phyloP scores from a whole-genome alignment of 2,113 vertebrate genomes.

The Brachyhypopomus gauderio region DNA sequence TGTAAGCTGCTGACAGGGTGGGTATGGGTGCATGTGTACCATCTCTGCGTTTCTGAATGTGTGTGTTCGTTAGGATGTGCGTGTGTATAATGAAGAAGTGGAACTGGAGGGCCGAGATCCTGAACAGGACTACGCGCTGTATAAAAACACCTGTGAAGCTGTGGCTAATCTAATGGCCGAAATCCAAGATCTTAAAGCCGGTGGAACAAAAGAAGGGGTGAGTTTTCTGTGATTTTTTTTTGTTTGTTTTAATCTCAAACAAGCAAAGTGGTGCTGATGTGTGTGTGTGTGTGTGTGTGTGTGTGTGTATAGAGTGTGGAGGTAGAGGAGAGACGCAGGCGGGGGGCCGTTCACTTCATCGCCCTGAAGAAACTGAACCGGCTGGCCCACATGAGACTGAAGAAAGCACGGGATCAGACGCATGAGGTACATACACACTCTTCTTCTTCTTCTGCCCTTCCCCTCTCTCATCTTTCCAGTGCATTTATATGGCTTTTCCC shows the following conservation, averaged over 20 bases:
- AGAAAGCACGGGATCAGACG: slow-evolving; percentile 93
- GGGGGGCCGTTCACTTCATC: slow-evolving; percentile 95
- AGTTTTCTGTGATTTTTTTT: slow-evolving; percentile 53
- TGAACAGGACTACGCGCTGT: slow-evolving; percentile 85
- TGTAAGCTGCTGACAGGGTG: background rate
- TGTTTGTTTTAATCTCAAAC: no score
- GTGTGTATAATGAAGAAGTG: slow-evolving; percentile 88
- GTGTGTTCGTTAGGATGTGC: slow-evolving; percentile 76
- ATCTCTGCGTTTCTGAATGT: background rate
- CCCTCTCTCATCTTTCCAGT: background rate
- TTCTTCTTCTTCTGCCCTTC: background rate
- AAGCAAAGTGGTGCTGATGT: background rate
- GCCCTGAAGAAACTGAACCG: slow-evolving; percentile 97
- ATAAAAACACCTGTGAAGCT: slow-evolving; percentile 89
- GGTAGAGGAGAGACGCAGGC: slow-evolving; percentile 86
- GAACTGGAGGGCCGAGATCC: slow-evolving; percentile 89
- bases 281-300: background rate
- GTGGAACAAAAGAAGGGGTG: slow-evolving; percentile 87
- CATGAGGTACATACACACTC: slow-evolving; percentile 80
- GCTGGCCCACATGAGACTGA: slow-evolving; percentile 92
- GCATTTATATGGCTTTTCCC: background rate
- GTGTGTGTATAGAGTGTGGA: slow-evolving; percentile 62
- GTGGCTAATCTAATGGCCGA: slow-evolving; percentile 90
- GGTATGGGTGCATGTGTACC: background rate
- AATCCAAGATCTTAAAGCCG: slow-evolving; percentile 93